Percentiles rank a stretch among this genome's conserved stretches.
phyloP scores from a whole-genome alignment of 2,888 invertebrate genomes.

The Phaedon cochleariae region DNA sequence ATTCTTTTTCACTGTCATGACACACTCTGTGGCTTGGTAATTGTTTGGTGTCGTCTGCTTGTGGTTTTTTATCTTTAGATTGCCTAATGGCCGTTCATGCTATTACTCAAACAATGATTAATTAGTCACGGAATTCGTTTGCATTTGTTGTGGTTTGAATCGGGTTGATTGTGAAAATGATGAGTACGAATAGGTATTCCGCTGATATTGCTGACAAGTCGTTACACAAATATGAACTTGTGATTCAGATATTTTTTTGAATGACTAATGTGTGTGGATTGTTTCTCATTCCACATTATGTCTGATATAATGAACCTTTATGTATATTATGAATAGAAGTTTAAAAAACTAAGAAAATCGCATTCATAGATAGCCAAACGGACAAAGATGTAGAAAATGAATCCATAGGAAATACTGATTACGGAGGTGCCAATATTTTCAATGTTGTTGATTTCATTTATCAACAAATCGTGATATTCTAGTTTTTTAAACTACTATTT shows the following conservation, averaged over 20 bases:
- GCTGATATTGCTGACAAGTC: not conserved
- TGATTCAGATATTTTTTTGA: not conserved
- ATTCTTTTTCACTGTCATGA: not conserved
- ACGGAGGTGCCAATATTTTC: too few species aligned
- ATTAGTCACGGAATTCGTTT: constrained; percentile 4
- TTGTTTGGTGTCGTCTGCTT: not conserved
- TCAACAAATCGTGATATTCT: too few species aligned
- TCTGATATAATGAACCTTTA: too few species aligned
- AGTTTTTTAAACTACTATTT: too few species aligned
- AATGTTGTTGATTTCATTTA: too few species aligned
- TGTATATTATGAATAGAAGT: too few species aligned
- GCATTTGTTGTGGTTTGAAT: not conserved
- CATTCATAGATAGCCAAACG: too few species aligned
- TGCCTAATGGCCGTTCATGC: constrained; percentile 1
- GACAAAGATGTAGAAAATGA: too few species aligned
- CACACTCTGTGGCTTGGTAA: not conserved
- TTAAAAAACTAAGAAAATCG: too few species aligned
- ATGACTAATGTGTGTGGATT: not conserved
- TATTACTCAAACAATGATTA: constrained; percentile 6
- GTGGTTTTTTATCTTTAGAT: constrained; percentile 10
- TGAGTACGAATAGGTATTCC: not conserved
- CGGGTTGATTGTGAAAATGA: not conserved
- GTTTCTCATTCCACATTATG: too few species aligned
- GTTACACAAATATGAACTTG: not conserved
- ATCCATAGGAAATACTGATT: too few species aligned